Base-by-base conservation (phyloP, 2,797 vertebrate genomes). In the Tolypeutes matacus region DNA sequence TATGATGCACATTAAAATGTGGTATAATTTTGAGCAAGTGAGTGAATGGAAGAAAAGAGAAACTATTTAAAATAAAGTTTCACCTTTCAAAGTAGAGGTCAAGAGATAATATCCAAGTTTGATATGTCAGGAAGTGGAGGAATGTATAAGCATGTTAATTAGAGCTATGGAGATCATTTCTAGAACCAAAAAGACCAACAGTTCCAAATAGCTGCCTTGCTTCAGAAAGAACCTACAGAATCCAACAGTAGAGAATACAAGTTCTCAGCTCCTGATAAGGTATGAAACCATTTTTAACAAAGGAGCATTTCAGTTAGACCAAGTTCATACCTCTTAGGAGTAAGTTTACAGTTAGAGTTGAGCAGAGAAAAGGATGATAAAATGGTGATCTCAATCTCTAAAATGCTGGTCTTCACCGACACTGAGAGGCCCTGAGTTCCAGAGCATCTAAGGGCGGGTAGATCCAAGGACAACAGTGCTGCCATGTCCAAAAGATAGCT, bases 151-250 rank as follows among this genome's bases (percentile, higher is more conserved):
- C 12, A 73, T 62, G 14, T 29, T 64, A 53, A 69, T 77, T 89
- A 77, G 58, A 78, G 49, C 13, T 78, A 80, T 21, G 23, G 7
- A 78, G 29, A 83, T n/a, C 1, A 58, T 11, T 72, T 85, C 39
- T 72, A 70, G 46, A 88, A 75, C 17, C 62, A 56, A 73, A 84
- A 56, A 80, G 25, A 86, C 2, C 64, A 73, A 29, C 4, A 86
- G 10, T 62, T 73, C 21, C 56, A 53, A 46, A 17, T 31, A 70
- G 56, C 20, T 76, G 10, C 3, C 78, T 75, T 89, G 51, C 15
- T 89, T 70, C 42, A 86, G n/a, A 88, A 87, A 78, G 49, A 69
- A 93, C 21, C 18, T 64, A 5, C 20, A 92, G n/a, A 78, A 90
- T 17, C 13, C 29, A 90, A 17, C n/a, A 13, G 20, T 46, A 90